phyloP scores from a whole-genome alignment of 2,113 vertebrate species.

The Diphyllodes magnificus region DNA sequence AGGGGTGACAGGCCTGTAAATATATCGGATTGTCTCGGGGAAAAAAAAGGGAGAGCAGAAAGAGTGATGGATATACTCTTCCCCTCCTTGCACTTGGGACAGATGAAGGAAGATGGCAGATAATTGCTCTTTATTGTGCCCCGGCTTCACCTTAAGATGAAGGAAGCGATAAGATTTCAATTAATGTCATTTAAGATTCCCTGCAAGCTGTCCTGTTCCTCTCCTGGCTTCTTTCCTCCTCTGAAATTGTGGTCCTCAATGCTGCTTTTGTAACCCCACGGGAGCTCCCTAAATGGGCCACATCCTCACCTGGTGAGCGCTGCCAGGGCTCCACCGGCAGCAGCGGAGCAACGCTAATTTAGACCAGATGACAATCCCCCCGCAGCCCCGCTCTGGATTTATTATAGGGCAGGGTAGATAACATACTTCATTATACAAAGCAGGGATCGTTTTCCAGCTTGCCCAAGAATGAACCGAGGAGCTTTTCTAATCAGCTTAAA shows the following conservation, averaged over 20 bases:
- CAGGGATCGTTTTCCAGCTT: slow-evolving; percentile 49
- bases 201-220: slow-evolving; percentile 34
- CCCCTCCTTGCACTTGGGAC: slow-evolving; percentile 15
- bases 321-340: neutral
- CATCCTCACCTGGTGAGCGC: slow-evolving; percentile 53
- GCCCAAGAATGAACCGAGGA: slow-evolving; percentile 31
- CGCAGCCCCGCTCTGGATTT: slow-evolving; percentile 4
- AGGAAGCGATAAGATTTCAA: slow-evolving; percentile 51
- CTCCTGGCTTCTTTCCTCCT: slow-evolving; percentile 17
- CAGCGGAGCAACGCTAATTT: slow-evolving; percentile 22
- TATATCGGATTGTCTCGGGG: neutral
- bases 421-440: slow-evolving; percentile 45
- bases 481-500: slow-evolving; percentile 50
- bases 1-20: slow-evolving; percentile 41
- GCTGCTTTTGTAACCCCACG: slow-evolving; percentile 38
- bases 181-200: slow-evolving; percentile 53
- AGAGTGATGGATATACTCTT: slow-evolving; percentile 35
- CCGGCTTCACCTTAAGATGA: slow-evolving; percentile 21
- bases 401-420: slow-evolving; percentile 33
- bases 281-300: slow-evolving; percentile 31
- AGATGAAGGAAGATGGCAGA: slow-evolving; percentile 23
- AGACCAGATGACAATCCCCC: slow-evolving; percentile 45
- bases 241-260: neutral
- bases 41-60: neutral
- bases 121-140: slow-evolving; percentile 35